Percentiles rank a stretch among this genome's conserved stretches.
Evolutionary conservation across 2,113 vertebrate species (phyloP).

Genomic region (Barnardius zonarius): DNA sequence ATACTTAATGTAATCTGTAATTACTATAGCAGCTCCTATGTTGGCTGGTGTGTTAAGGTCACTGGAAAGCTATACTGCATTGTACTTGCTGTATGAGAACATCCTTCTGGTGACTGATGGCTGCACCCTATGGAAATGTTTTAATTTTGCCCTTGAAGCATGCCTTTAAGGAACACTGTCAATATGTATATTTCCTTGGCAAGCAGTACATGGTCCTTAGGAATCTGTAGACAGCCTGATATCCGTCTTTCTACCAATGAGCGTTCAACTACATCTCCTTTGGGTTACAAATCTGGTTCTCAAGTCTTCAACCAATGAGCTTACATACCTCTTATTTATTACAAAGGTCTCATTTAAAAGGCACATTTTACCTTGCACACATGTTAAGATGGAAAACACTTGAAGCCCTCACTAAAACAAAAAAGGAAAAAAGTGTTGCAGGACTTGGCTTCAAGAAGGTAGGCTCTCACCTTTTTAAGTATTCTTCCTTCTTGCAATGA

Average conservation of each 20-base stretch:
- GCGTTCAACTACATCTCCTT: neutral
- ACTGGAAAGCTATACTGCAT: conserved; percentile 32
- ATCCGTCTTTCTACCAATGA: neutral
- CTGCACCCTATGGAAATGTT: conserved; percentile 51
- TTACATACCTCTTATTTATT: neutral
- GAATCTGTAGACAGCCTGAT: neutral
- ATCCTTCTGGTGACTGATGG: conserved; percentile 68
- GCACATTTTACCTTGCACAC: neutral
- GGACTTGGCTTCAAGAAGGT: neutral
- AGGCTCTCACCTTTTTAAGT: neutral
- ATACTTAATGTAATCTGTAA: conserved; percentile 72
- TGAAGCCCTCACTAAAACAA: neutral
- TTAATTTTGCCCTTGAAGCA: conserved; percentile 66
- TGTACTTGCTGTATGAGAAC: conserved; percentile 63
- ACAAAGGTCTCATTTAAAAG: neutral
- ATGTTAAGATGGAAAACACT: neutral
- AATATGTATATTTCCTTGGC: conserved; percentile 35
- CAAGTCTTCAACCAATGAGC: neutral
- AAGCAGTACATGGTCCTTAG: neutral
- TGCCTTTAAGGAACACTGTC: conserved; percentile 46
- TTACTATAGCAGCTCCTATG: conserved; percentile 61
- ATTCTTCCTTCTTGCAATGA: neutral
- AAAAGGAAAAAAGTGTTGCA: neutral
- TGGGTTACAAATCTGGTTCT: neutral
- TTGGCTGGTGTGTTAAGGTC: conserved; percentile 53